Base-by-base conservation (phyloP, 1,140 invertebrate species). In the Physella acuta region DNA sequence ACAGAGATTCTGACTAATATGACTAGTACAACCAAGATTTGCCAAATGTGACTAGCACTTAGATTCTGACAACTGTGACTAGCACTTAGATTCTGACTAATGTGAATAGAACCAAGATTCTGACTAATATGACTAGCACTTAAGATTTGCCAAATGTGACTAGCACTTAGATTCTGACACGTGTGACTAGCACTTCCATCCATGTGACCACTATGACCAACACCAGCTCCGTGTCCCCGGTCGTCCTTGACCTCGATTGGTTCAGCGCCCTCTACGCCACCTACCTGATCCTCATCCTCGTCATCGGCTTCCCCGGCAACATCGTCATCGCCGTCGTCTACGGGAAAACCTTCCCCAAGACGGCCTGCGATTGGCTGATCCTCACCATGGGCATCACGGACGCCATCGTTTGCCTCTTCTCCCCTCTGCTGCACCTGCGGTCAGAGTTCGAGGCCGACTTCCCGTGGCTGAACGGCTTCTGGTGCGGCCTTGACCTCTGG, bases 341-440 rank as follows among this genome's bases (percentile, higher is more conserved):
- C 44, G 62, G 44, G 8, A 39, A 28, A 3, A 49, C 39, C 3
- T 30, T 30, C 17, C 33, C 62, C 3, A 64, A 64, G 44, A 52
- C 39, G 3, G 51, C 62, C 1, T 64, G 62, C 51, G 62, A 64
- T 53, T 64, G 62, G 62, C 24, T 64, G 28, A 64, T 64, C 24
- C 28, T 64, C 26, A 52, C 51, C 3, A 64, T 64, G 62, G 28
- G 62, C 33, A 36, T 64, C 2, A 64, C 62, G 1, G 62, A 64
- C 20, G 39, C 44, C 4, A 30, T 53, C 28, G 62, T 64, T 1
- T 64, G 62, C 33, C 36, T 52, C 28, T 53, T 11, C 16, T 64
- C 62, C 28, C 62, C 62, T 1, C 3, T 52, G 1, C 62, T 64
- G 20, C 16, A 52, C 16, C 2, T 64, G 0, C 1, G 28, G 17